Conservation (phyloP, 2,888 invertebrate genomes). For the Gastracanthus pulcherrimus region DNA sequence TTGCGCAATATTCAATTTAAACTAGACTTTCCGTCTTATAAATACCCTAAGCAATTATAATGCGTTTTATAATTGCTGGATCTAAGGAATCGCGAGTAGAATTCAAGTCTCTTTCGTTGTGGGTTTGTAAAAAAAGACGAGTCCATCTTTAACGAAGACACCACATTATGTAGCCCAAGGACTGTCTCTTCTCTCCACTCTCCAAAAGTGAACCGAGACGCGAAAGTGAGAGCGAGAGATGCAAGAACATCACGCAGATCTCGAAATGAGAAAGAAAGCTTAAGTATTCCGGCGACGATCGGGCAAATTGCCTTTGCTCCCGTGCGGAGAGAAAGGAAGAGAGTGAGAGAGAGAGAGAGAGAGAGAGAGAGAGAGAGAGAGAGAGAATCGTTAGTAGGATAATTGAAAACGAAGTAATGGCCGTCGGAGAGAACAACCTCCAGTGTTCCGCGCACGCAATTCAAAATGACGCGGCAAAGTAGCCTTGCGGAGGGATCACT, state of each 20-base stretch:
- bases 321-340: slow-evolving; percentile 15
- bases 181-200: neutral
- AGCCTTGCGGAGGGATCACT: slow-evolving; percentile 2
- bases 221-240: too few species aligned
- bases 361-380: slow-evolving; percentile 50
- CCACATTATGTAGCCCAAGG: neutral
- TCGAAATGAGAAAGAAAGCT: slow-evolving; percentile 50
- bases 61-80: too few species aligned
- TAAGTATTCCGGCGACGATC: slow-evolving; percentile 60
- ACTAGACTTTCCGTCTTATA: too few species aligned
- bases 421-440: slow-evolving; percentile 38
- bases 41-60: too few species aligned
- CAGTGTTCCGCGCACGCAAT: slow-evolving; percentile 40
- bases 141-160: neutral
- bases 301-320: slow-evolving; percentile 63
- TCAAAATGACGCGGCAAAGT: slow-evolving; percentile 44
- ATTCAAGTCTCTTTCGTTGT: neutral
- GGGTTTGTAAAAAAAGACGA: neutral
- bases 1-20: too few species aligned
- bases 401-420: slow-evolving; percentile 65
- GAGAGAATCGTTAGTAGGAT: slow-evolving; percentile 60
- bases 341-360: slow-evolving; percentile 49
- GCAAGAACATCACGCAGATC: neutral
- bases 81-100: too few species aligned
- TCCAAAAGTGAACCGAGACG: slow-evolving; percentile 11